phyloP scores from a whole-genome alignment of 2,888 invertebrate genomes.

The Acleris literana region DNA sequence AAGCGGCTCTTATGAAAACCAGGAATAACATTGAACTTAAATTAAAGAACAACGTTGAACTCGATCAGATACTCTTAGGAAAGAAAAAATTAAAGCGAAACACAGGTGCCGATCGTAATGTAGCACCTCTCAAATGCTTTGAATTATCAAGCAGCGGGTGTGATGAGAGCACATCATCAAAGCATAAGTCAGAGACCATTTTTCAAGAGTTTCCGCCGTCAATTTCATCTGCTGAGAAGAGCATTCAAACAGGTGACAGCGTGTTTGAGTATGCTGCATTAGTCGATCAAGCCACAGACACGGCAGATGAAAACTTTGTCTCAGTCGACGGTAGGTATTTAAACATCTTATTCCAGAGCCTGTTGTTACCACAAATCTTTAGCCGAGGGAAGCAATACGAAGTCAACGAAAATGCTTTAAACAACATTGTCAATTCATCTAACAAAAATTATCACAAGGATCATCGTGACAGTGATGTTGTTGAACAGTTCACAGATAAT shows the following conservation, averaged over 20 bases:
- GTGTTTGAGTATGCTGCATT: slow-evolving; percentile 38
- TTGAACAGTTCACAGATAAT: slow-evolving; percentile 65
- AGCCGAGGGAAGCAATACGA: slow-evolving; percentile 73
- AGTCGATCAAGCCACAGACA: slow-evolving; percentile 50
- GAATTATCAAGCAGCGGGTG: slow-evolving; percentile 75
- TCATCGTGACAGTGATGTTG: slow-evolving; percentile 51
- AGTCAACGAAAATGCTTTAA: slow-evolving; percentile 73
- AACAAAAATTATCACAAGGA: slow-evolving; percentile 50
- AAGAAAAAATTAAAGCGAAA: slow-evolving; percentile 71
- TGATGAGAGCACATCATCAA: slow-evolving; percentile 62
- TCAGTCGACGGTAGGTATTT: slow-evolving; percentile 74
- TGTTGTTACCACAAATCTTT: slow-evolving; percentile 71
- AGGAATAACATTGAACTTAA: slow-evolving; percentile 75
- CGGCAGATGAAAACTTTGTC: slow-evolving; percentile 64
- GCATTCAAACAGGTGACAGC: slow-evolving; percentile 67
- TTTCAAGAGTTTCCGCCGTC: slow-evolving; percentile 35
- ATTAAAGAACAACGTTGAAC: slow-evolving; percentile 64
- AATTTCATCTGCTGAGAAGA: slow-evolving; percentile 61
- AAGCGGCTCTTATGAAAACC: slow-evolving; percentile 73
- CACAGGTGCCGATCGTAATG: slow-evolving; percentile 53
- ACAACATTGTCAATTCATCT: slow-evolving; percentile 64
- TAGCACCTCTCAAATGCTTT: slow-evolving; percentile 72
- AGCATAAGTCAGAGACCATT: slow-evolving; percentile 42
- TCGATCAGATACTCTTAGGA: slow-evolving; percentile 65
- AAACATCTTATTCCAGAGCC: slow-evolving; percentile 72